Evolutionary conservation across 1,140 invertebrate genomes (phyloP).

Genomic region (Ephestia elutella): DNA sequence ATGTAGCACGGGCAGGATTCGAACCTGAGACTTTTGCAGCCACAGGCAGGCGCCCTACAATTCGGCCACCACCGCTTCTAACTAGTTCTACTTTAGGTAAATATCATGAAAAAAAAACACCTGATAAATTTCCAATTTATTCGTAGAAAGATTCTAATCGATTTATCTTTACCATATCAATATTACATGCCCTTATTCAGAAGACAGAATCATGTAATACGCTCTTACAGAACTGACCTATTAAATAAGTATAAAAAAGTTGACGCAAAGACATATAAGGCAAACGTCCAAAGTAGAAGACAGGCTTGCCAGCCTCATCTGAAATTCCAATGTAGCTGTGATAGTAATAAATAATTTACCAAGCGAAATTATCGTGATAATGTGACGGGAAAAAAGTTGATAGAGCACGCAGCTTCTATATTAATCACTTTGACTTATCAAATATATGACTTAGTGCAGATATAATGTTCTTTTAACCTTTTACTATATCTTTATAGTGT

Average conservation of each 20-base stretch:
- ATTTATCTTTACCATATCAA: background rate
- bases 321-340: conserved; percentile 1
- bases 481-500: too few relatives aligned
- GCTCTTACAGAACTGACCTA: background rate
- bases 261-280: background rate
- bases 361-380: background rate
- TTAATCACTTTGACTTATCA: too few relatives aligned
- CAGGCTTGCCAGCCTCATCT: background rate
- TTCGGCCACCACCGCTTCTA: too few relatives aligned
- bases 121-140: too few relatives aligned
- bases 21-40: too few relatives aligned
- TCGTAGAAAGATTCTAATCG: background rate
- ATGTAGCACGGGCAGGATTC: too few relatives aligned
- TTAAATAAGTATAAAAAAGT: background rate
- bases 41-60: too few relatives aligned
- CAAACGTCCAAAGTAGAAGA: too few relatives aligned
- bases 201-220: background rate
- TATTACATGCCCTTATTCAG: background rate
- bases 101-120: too few relatives aligned
- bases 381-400: background rate
- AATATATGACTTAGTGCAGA: too few relatives aligned
- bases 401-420: background rate
- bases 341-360: background rate
- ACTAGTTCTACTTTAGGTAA: too few relatives aligned
- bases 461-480: too few relatives aligned